Evolutionary conservation across 23 tunicate species (phyloP), one percentile per base, ranked within the genome.

Genomic region (Oikopleura vanhoeffeni): DNA sequence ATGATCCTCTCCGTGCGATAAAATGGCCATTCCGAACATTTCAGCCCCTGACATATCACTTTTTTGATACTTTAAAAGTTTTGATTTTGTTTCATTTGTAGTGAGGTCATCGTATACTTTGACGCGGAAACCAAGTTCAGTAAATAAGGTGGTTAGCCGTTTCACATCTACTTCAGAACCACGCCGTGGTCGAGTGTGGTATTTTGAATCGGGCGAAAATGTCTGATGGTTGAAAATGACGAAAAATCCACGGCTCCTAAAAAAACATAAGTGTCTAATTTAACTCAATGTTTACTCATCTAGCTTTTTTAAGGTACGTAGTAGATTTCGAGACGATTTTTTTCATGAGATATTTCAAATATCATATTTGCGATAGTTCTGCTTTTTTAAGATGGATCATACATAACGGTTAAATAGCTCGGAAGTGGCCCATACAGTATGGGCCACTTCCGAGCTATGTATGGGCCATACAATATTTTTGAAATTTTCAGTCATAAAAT

Each of bases 21-120:
- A 30, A 71, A 71, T 71, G 79, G 79, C 79, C 27, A 18, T 13
- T 4, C 79, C 79, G 38, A 71, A 71, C 79, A 71, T 71, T 71
- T 71, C 34, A 2, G 3, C 2, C 38, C 32, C 79, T 71, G 27
- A 2, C 79, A 71, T 71, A 2, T 32, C 38, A 13, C 38, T 2
- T 2, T 71, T 30, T 18, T 38, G 36, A 71, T 71, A 71, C 32
- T 30, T 71, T 32, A 18, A 18, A 2, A 71, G 38, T 24, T 24
- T 71, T 18, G 2, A 18, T 18, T 18, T 4, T 3, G 79, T 71
- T 71, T 71, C 79, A 2, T 4, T 32, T 30, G 2, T 71, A 2
- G 79, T 71, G 36, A 24, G 2, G 32, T 71, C 38, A 30, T 71
- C 79, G 32, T 71, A 71, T 24, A 71, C 79, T 24, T 24, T 24